Percentiles rank a stretch among this genome's conserved stretches.
Conservation (phyloP, 2,888 invertebrate genomes). For the Gymnoscelis rufifasciata region DNA sequence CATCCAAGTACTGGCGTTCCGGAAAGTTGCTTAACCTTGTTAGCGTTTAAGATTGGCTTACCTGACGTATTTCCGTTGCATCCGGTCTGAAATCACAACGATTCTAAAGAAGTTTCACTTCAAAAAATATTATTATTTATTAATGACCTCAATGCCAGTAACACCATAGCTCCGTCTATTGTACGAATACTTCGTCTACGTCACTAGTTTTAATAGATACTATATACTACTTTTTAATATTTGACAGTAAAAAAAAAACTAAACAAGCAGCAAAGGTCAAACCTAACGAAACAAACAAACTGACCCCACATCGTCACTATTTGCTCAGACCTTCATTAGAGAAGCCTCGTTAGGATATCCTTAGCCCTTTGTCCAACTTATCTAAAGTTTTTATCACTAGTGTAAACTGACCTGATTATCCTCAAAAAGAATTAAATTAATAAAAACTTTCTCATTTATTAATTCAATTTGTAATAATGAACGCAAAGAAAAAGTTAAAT, state of each 20-base stretch:
- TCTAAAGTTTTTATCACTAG: conserved; percentile 34
- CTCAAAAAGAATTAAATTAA: conserved; percentile 3
- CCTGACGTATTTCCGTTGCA: too few relatives aligned
- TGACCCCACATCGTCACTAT: conserved; percentile 16
- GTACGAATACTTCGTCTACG: too few relatives aligned
- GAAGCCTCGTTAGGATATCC: conserved; percentile 15
- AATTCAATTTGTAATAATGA: not conserved
- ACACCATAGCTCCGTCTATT: too few relatives aligned
- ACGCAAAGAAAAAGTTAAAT: not conserved
- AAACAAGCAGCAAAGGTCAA: not conserved
- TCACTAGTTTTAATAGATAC: too few relatives aligned
- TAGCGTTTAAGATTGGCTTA: too few relatives aligned
- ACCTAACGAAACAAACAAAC: not conserved
- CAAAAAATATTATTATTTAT: too few relatives aligned
- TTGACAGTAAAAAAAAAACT: not conserved
- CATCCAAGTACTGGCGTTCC: too few relatives aligned
- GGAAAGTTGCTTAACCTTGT: too few relatives aligned
- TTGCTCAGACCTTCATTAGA: conserved; percentile 22
- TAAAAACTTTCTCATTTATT: not conserved
- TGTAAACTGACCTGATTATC: conserved; percentile 30
- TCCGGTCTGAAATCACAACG: too few relatives aligned
- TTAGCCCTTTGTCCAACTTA: conserved; percentile 32
- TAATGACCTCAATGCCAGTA: too few relatives aligned
- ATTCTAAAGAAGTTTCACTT: too few relatives aligned
- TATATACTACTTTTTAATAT: too few relatives aligned